Percentiles rank a stretch among this genome's conserved stretches.
phyloP scores from a whole-genome alignment of 2,797 vertebrate species.

The Eulemur coronatus region DNA sequence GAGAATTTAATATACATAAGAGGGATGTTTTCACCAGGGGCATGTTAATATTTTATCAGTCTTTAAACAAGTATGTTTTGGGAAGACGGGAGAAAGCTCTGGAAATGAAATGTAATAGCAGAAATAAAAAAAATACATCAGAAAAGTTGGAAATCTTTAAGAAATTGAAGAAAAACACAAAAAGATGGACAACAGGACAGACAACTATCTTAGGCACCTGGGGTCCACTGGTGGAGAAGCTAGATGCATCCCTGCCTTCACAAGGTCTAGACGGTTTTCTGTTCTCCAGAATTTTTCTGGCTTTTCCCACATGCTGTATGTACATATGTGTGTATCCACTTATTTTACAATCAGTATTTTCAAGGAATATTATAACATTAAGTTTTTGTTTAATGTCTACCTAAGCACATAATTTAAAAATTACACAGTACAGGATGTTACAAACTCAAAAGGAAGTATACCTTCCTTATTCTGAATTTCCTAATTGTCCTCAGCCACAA shows the following conservation, averaged over 20 bases:
- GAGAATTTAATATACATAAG: neutral
- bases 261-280: neutral
- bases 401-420: neutral
- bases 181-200: neutral
- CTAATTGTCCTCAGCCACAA: neutral
- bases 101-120: neutral
- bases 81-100: neutral
- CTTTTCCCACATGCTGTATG: neutral
- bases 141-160: neutral
- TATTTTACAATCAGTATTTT: conserved; percentile 29
- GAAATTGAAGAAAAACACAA: neutral
- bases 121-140: neutral
- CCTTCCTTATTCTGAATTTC: neutral
- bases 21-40: neutral
- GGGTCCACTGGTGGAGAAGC: neutral
- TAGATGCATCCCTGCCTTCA: neutral
- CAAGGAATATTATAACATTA: conserved; percentile 5
- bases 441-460: neutral
- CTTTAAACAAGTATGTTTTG: neutral
- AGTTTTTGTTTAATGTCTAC: neutral
- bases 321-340: neutral
- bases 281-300: neutral
- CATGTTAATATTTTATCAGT: neutral
- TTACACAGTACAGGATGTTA: neutral
- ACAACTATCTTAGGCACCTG: neutral